Evolutionary conservation across 2,113 vertebrate species (phyloP), one percentile per base, ranked within the genome.

Genomic region (Rutilus rutilus): DNA sequence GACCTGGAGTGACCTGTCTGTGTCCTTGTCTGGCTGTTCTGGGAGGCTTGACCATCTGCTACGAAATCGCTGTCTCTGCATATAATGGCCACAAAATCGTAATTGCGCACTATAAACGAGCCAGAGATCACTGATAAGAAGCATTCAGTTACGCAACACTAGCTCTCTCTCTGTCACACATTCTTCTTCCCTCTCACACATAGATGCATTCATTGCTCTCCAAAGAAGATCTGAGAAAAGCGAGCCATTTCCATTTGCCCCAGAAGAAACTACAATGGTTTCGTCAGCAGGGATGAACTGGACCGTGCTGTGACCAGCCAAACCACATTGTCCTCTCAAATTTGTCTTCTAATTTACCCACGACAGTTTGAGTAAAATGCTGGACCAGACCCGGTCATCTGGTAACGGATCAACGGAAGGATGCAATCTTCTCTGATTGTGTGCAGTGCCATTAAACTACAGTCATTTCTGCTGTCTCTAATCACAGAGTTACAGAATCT

Each of bases 21-120:
- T 39, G 57, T 79, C 77, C 6, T 23, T n/a, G 21, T 83, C 21
- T 71, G 33, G 10, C n/a, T 17, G 6, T 33, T 42, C 78, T 45
- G n/a, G 67, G 50, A 59, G 8, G 17, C 67, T 83, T 23, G 12
- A 42, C 30, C 67, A 73, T 73, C 30, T 83, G 81, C 33, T 54
- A 21, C 30, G 59, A 73, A 47, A n/a, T 52, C 3, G 6, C 77
- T 27, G 74, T 65, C 59, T 84, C 12, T 74, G 30, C 45, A 78
- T 64, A 54, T 54, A 67, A 64, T 47, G 57, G 57, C 52, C 23
- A 14, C 21, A 12, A 19, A 23, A 45, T 2, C 36, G 30, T 73
- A 73, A 59, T 39, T 73, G 30, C 30, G 52, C 11, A 19, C 47
- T 33, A 73, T 50, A 42, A 42, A 73, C 27, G 23, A 71, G 67